phyloP scores from a whole-genome alignment of 64 coral and sea anemone genomes.

The Anthopleura sola region DNA sequence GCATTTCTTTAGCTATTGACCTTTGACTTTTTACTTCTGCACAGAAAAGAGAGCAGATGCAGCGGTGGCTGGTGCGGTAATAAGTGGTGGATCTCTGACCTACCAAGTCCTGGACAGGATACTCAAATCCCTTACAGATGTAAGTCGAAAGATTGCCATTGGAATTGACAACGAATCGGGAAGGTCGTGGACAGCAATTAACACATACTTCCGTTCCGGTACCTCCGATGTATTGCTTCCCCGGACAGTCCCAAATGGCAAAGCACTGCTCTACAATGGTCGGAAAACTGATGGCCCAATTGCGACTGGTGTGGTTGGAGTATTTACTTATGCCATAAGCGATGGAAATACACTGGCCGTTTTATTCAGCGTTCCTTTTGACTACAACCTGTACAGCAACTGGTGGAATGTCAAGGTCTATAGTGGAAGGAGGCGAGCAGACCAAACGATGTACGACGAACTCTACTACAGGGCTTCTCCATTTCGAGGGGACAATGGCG shows the following conservation, averaged over 20 bases:
- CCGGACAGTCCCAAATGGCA: neutral
- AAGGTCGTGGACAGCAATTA: neutral
- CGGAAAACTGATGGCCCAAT: neutral
- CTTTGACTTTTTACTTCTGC: too few species aligned
- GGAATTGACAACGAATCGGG: conserved; percentile 11
- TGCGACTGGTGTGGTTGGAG: conserved; percentile 8
- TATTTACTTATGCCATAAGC: too few species aligned
- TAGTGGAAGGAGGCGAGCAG: neutral
- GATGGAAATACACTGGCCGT: too few species aligned
- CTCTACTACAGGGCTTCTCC: conserved; percentile 25
- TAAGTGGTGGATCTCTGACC: neutral
- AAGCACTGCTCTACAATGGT: neutral
- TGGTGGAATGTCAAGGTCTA: too few species aligned
- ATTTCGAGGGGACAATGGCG: neutral
- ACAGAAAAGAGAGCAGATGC: too few species aligned
- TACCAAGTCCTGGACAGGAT: too few species aligned
- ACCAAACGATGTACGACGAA: neutral
- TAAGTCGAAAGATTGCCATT: conserved; percentile 19
- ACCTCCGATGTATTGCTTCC: neutral
- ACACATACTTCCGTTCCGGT: too few species aligned
- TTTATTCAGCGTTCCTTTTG: too few species aligned
- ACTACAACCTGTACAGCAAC: too few species aligned
- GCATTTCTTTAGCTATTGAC: too few species aligned
- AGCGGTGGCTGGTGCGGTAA: neutral
- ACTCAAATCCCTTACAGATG: neutral